Evolutionary conservation across 1,140 invertebrate genomes (phyloP), one percentile per base, ranked within the genome.

Genomic region (Uloborus diversus): DNA sequence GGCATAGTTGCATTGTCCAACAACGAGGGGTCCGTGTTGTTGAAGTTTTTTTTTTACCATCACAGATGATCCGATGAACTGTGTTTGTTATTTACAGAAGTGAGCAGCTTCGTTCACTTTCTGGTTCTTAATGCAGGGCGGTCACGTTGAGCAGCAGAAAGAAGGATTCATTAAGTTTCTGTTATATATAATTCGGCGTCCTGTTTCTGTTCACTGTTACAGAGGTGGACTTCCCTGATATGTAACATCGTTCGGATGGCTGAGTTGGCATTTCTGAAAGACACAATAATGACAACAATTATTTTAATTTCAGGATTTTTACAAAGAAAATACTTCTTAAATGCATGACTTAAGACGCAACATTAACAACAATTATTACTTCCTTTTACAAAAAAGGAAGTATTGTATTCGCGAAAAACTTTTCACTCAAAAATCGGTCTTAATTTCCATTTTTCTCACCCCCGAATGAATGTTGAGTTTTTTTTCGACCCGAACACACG

Each of bases 201-300:
- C 49, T 57, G 2, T 59, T 20, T 4, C 7, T 9, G 13, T 61
- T 4, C 13, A 28, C 4, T 14, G 53, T 79, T 79, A 79, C 76
- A 79, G 57, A 53, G 78, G 68, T 2, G 78, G 78, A 13, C 47
- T 73, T 37, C 81, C 75, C 37, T 82, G 82, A 59, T 82, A 83
- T 37, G 81, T 81, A 3, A 83, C 81, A 42, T 83, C 82, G 32
- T 83, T 83, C 17, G 82, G 82, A 73, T 83, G 82, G 9, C 81
- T 14, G 17, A 79, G 28, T 35, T 82, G 82, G 35, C 82, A 83
- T 32, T 82, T 83, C 82, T 83, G 59, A 13, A 79, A 80, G n/a
- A 68, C 17, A 23, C 9, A n/a, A 65, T 20, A 65, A 37, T n/a
- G 4, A 17, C 1, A 20, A 25, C 20, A n/a, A n/a, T n/a, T n/a